These are phyloP conservation scores for Platyura marginata DNA, from an alignment of 1,140 invertebrate genomes.

Conservation along the genomic window DNA sequence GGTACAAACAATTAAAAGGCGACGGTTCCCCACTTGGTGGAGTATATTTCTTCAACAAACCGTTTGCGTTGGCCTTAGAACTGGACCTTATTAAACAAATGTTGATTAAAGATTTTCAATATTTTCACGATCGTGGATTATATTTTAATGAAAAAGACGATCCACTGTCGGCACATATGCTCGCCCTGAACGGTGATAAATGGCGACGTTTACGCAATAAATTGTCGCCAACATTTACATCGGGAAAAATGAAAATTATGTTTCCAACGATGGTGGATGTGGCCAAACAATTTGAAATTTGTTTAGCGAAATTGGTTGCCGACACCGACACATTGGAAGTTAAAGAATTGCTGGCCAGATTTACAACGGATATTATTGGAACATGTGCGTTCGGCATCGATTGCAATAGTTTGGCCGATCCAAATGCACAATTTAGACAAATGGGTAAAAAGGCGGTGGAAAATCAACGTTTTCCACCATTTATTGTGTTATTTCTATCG, in stretches of 20 bases:
- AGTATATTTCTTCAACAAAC: slow-evolving; percentile 22
- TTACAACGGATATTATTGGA: too few species aligned
- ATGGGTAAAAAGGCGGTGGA: slow-evolving; percentile 45
- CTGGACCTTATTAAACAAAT: slow-evolving; percentile 27
- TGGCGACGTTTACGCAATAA: slow-evolving; percentile 31
- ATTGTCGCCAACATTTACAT: slow-evolving; percentile 31
- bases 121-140: slow-evolving; percentile 24
- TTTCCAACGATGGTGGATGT: slow-evolving; percentile 10
- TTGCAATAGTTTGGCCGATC: too few species aligned
- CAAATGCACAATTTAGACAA: slow-evolving; percentile 36
- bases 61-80: slow-evolving; percentile 26
- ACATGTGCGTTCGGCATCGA: slow-evolving; percentile 36
- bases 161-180: slow-evolving; percentile 29
- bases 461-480: too few species aligned
- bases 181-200: slow-evolving; percentile 26
- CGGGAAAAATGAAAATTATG: too few species aligned
- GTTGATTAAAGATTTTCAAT: too few species aligned
- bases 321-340: slow-evolving; percentile 8
- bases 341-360: slow-evolving; percentile 27
- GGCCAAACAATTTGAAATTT: slow-evolving; percentile 10
- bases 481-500: too few species aligned
- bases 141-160: slow-evolving; percentile 27
- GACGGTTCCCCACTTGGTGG: neutral
- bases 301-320: slow-evolving; percentile 2
- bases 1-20: slow-evolving; percentile 1